phyloP scores from a whole-genome alignment of 30 jellyfish, hydroid and myxozoan species.

The Aurelia aurita complex sp. Pacific region DNA sequence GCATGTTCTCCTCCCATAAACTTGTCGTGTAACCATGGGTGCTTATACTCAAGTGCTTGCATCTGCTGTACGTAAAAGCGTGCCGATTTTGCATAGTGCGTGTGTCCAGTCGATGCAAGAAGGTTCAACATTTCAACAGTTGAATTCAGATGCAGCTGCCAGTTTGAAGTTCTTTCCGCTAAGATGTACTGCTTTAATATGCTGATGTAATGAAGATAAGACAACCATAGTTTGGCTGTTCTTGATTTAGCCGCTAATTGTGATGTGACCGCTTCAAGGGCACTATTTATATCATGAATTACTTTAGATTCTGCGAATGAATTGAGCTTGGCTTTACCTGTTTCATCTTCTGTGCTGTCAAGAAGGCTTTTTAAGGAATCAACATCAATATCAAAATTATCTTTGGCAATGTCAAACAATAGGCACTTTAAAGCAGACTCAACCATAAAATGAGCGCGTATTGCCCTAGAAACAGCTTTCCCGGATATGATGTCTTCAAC shows the following conservation, averaged over 20 bases:
- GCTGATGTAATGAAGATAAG: slow-evolving; percentile 39
- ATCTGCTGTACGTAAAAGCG: slow-evolving; percentile 60
- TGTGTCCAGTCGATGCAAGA: slow-evolving; percentile 80
- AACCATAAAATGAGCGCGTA: slow-evolving; percentile 60
- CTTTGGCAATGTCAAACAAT: slow-evolving; percentile 29
- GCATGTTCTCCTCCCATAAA: slow-evolving; percentile 61
- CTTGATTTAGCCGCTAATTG: slow-evolving; percentile 10
- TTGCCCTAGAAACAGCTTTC: slow-evolving; percentile 68
- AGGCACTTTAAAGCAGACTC: slow-evolving; percentile 60
- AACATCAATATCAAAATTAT: slow-evolving; percentile 21
- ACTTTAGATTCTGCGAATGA: too few species aligned
- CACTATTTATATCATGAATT: too few species aligned
- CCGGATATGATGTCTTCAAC: slow-evolving; percentile 70
- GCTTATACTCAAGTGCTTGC: slow-evolving; percentile 19
- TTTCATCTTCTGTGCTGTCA: too few species aligned
- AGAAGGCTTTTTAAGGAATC: background rate
- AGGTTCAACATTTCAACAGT: slow-evolving; percentile 62
- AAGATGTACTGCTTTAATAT: slow-evolving; percentile 51
- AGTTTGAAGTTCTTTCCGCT: slow-evolving; percentile 80
- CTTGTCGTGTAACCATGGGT: slow-evolving; percentile 53
- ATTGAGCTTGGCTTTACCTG: too few species aligned
- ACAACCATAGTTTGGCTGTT: slow-evolving; percentile 74
- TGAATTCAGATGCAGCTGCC: slow-evolving; percentile 66
- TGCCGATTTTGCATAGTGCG: slow-evolving; percentile 61
- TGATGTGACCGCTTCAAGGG: background rate